Percentiles rank a stretch among this genome's conserved stretches.
phyloP scores from a whole-genome alignment of 2,888 invertebrate genomes.

The Drosophila siamana region DNA sequence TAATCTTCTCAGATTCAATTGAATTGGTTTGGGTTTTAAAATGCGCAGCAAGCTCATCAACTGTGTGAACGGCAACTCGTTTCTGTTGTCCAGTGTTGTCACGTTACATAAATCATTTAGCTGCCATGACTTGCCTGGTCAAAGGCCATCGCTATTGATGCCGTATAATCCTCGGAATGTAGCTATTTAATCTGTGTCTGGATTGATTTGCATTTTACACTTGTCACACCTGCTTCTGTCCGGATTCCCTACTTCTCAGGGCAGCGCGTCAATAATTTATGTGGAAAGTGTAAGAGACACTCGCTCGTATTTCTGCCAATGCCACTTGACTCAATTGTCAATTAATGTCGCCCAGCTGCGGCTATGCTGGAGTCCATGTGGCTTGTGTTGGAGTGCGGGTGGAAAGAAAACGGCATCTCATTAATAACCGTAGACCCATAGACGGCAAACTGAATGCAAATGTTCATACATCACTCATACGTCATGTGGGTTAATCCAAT shows the following conservation, averaged over 20 bases:
- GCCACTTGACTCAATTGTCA: conserved; percentile 59
- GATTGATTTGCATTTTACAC: conserved; percentile 62
- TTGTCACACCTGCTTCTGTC: conserved; percentile 9
- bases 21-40: not conserved
- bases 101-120: conserved; percentile 13
- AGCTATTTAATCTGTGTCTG: conserved; percentile 39
- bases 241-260: too few species aligned
- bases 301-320: conserved; percentile 30
- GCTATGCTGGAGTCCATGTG: not conserved
- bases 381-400: not conserved
- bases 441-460: conserved; percentile 49
- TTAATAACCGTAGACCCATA: conserved; percentile 66
- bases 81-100: conserved; percentile 16
- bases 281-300: conserved; percentile 8
- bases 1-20: not conserved
- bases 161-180: not conserved
- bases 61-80: not conserved
- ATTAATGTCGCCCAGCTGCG: conserved; percentile 66
- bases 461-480: conserved; percentile 76
- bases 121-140: too few species aligned
- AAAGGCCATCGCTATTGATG: not conserved
- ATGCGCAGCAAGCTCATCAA: not conserved
- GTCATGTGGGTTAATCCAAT: conserved; percentile 75
- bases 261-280: conserved; percentile 40
- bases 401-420: conserved; percentile 60